phyloP scores from a whole-genome alignment of 2,888 invertebrate species.

The Atethmia centrago region DNA sequence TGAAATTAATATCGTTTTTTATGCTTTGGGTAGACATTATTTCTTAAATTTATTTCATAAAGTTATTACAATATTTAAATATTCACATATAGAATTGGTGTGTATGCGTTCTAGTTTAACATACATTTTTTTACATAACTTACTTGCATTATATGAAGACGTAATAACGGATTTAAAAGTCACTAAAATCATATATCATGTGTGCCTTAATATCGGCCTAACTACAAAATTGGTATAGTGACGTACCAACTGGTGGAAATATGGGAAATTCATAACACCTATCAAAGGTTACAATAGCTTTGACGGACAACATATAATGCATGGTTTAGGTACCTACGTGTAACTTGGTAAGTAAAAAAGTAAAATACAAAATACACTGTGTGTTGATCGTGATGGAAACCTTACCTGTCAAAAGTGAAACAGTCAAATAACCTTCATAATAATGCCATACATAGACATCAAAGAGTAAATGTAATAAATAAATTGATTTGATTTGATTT shows the following conservation, averaged over 20 bases:
- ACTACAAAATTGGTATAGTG: not conserved
- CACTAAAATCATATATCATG: too few species aligned
- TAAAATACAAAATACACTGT: constrained; percentile 2
- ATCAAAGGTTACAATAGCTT: not conserved
- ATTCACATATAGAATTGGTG: too few species aligned
- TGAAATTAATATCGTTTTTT: too few species aligned
- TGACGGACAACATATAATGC: not conserved
- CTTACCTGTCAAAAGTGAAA: not conserved
- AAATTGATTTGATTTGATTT: too few species aligned
- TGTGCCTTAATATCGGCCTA: not conserved
- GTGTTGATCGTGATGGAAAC: not conserved
- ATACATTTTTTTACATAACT: too few species aligned
- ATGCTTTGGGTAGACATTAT: too few species aligned
- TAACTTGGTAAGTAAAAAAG: not conserved
- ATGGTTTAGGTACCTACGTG: not conserved
- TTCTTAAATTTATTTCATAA: too few species aligned
- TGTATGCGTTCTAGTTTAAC: too few species aligned
- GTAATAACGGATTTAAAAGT: too few species aligned
- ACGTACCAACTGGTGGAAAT: not conserved
- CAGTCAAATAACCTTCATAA: not conserved
- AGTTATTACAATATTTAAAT: too few species aligned
- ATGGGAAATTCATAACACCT: not conserved
- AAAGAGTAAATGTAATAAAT: too few species aligned
- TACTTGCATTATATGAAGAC: too few species aligned
- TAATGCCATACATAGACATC: not conserved